A percentile compares a stretch with the other conserved stretches of the same genome.
phyloP scores from a whole-genome alignment of 2,797 vertebrate species.

The Gastrophryne carolinensis region DNA sequence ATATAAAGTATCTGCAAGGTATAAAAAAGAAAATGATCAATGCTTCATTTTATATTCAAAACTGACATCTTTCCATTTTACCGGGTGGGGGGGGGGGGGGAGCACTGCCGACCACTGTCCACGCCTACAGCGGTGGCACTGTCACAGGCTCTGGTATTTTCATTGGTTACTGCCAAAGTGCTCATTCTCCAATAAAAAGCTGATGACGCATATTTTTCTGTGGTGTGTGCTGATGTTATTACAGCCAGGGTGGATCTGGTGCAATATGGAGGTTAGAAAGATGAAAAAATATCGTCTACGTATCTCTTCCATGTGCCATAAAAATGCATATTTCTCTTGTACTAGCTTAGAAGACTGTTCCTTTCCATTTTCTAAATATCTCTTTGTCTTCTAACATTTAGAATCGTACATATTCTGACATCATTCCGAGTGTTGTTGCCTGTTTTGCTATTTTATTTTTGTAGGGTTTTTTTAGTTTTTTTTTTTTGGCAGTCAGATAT shows the following conservation, averaged over 20 bases:
- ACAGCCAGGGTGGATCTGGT: constrained; percentile 45
- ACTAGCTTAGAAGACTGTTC: constrained; percentile 8
- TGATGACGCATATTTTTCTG: constrained; percentile 57
- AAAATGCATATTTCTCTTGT: constrained; percentile 17
- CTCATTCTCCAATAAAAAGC: constrained; percentile 62
- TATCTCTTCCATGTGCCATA: constrained; percentile 61
- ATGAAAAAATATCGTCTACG: constrained; percentile 49
- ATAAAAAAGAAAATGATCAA: constrained; percentile 7
- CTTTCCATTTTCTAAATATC: background rate
- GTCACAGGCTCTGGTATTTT: constrained; percentile 50
- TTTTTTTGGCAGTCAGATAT: constrained; percentile 71
- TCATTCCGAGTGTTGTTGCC: constrained; percentile 56
- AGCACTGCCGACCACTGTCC: too few relatives aligned
- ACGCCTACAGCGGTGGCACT: constrained; percentile 34
- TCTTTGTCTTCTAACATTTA: background rate
- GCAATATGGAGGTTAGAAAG: constrained; percentile 62
- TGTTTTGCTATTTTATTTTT: constrained; percentile 43
- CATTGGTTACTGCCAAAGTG: constrained; percentile 60
- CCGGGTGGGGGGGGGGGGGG: background rate
- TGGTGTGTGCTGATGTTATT: constrained; percentile 58
- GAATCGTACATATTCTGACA: background rate
- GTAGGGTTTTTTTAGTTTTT: background rate
- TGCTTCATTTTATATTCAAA: background rate
- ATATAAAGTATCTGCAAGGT: constrained; percentile 61
- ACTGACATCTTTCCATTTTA: constrained; percentile 1